phyloP scores from a whole-genome alignment of 2,113 vertebrate species.

The Cyanistes caeruleus region DNA sequence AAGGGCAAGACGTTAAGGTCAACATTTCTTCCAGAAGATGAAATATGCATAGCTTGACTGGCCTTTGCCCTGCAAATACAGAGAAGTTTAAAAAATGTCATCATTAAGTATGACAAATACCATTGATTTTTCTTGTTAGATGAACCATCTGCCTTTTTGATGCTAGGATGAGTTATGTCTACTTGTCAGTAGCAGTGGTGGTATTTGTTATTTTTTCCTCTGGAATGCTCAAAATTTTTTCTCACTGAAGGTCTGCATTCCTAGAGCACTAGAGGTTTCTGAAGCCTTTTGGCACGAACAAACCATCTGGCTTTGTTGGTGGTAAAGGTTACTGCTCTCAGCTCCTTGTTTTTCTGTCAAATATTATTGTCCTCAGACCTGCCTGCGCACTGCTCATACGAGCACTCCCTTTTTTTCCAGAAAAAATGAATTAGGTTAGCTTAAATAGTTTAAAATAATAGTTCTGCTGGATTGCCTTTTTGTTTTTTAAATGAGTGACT shows the following conservation, averaged over 20 bases:
- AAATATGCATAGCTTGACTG: conserved; percentile 48
- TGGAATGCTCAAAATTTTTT: not conserved
- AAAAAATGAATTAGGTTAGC: not conserved
- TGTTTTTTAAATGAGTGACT: not conserved
- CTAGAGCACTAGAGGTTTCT: not conserved
- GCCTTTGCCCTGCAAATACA: conserved; percentile 53
- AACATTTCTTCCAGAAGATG: conserved; percentile 34
- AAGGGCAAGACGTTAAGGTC: conserved; percentile 33
- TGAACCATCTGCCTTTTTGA: conserved; percentile 43
- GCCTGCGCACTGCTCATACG: not conserved
- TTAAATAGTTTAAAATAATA: not conserved
- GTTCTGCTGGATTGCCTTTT: not conserved
- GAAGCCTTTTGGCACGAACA: not conserved
- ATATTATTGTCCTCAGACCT: not conserved
- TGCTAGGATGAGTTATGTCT: conserved; percentile 30
- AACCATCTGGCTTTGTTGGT: not conserved
- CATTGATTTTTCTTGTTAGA: conserved; percentile 44
- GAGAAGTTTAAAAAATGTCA: conserved; percentile 56
- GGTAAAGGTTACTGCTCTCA: conserved; percentile 45
- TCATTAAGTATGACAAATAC: conserved; percentile 56
- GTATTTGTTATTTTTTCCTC: not conserved
- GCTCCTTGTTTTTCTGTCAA: not conserved
- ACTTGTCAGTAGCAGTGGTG: not conserved
- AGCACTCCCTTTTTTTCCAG: not conserved
- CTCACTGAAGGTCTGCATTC: not conserved